These are phyloP conservation scores for Leucophenga montana DNA, from an alignment of 2,888 invertebrate species.

Conservation along the genomic window DNA sequence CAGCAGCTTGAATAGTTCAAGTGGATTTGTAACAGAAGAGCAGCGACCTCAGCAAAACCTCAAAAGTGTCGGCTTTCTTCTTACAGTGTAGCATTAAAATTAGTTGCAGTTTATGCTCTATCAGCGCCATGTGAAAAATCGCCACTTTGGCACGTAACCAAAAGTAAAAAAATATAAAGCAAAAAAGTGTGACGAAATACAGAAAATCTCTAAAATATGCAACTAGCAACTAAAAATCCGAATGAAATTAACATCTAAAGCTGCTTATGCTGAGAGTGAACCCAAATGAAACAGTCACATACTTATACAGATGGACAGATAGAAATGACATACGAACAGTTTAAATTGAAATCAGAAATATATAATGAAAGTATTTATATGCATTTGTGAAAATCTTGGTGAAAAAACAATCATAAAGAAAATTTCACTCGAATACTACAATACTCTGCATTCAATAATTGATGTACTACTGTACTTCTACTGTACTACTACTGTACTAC, in stretches of 20 bases:
- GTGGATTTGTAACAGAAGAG: constrained; percentile 5
- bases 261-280: neutral
- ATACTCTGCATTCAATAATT: too few relatives aligned
- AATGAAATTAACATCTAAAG: constrained; percentile 27
- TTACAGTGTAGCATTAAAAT: constrained; percentile 4
- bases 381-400: too few relatives aligned
- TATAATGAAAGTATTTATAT: too few relatives aligned
- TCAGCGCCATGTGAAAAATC: constrained; percentile 22
- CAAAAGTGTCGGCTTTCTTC: neutral
- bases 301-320: too few relatives aligned
- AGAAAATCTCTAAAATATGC: neutral
- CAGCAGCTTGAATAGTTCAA: constrained; percentile 15
- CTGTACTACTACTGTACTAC: too few relatives aligned
- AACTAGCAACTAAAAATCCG: constrained; percentile 12
- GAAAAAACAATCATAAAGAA: too few relatives aligned
- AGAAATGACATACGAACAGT: too few relatives aligned
- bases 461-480: too few relatives aligned
- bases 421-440: too few relatives aligned
- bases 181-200: neutral
- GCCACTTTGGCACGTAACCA: constrained; percentile 26
- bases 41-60: too few relatives aligned
- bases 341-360: too few relatives aligned
- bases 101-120: constrained; percentile 28
- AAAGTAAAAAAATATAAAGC: neutral
- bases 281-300: too few relatives aligned